Conservation (phyloP, 2,888 invertebrate species). For the Phragmatobia fuliginosa region DNA sequence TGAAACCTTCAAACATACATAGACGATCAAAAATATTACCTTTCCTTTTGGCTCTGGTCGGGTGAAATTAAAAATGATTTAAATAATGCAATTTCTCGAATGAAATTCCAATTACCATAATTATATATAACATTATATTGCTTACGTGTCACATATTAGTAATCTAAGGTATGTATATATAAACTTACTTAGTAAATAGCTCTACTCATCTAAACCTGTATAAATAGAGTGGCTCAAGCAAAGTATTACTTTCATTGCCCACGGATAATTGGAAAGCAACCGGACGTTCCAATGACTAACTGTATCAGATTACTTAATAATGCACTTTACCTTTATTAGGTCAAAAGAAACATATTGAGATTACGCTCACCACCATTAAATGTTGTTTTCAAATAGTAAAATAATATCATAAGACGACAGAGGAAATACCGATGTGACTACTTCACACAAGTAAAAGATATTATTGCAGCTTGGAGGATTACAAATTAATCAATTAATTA, state of each 20-base stretch:
- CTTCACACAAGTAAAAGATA: neutral
- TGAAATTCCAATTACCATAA: no score
- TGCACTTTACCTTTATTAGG: conserved; percentile 42
- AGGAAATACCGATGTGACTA: neutral
- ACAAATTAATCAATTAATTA: neutral
- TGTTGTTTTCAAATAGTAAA: conserved; percentile 25
- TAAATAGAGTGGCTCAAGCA: conserved; percentile 26
- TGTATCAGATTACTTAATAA: conserved; percentile 65
- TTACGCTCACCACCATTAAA: conserved; percentile 35
- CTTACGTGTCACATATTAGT: no score
- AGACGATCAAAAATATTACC: no score
- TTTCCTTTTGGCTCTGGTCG: no score
- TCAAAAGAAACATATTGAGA: conserved; percentile 44
- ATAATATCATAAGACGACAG: neutral
- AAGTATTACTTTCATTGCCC: conserved; percentile 45
- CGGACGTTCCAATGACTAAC: conserved; percentile 66
- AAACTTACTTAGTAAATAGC: neutral
- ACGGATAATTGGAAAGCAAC: conserved; percentile 60
- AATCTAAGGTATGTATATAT: neutral
- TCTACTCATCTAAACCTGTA: neutral
- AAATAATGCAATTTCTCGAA: neutral
- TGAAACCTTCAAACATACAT: no score
- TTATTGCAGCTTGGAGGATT: neutral
- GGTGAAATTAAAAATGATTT: neutral
- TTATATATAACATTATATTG: no score